Evolutionary conservation across 2,888 invertebrate species (phyloP).

Genomic region (Ophion slaviceki): DNA sequence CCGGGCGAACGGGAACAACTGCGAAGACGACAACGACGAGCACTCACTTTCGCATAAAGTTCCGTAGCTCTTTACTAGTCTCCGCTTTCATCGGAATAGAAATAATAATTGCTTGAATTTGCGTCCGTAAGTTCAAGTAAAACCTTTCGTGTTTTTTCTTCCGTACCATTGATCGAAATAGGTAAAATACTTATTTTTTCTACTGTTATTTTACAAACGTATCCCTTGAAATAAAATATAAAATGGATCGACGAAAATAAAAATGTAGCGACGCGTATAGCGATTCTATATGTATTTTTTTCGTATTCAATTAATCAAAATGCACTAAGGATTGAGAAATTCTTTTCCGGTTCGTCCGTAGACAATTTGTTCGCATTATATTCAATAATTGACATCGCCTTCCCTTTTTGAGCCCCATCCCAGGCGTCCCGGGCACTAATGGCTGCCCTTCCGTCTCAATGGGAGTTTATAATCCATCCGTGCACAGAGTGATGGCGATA

Average conservation of each 20-base stretch:
- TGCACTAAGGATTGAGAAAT: background rate
- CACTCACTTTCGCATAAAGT: constrained; percentile 37
- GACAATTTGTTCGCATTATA: background rate
- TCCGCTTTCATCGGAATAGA: constrained; percentile 32
- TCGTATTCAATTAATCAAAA: background rate
- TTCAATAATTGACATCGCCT: background rate
- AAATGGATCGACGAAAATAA: background rate
- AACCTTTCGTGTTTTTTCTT: background rate
- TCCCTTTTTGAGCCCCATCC: background rate
- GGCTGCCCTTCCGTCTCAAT: background rate
- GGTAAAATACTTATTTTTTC: background rate
- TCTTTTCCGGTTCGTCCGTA: background rate
- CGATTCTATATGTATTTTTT: background rate
- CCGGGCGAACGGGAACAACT: constrained; percentile 35
- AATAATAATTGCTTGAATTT: constrained; percentile 65
- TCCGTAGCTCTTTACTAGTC: constrained; percentile 2
- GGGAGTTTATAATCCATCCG: constrained; percentile 1
- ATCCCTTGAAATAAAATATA: background rate
- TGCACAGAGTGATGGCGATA: background rate
- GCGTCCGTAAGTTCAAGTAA: background rate
- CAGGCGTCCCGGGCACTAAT: background rate
- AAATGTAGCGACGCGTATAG: background rate
- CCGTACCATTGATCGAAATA: background rate
- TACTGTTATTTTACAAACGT: background rate
- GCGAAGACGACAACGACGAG: constrained; percentile 31